Base-by-base conservation (phyloP, 1,140 invertebrate genomes). In the Nasonia vitripennis region DNA sequence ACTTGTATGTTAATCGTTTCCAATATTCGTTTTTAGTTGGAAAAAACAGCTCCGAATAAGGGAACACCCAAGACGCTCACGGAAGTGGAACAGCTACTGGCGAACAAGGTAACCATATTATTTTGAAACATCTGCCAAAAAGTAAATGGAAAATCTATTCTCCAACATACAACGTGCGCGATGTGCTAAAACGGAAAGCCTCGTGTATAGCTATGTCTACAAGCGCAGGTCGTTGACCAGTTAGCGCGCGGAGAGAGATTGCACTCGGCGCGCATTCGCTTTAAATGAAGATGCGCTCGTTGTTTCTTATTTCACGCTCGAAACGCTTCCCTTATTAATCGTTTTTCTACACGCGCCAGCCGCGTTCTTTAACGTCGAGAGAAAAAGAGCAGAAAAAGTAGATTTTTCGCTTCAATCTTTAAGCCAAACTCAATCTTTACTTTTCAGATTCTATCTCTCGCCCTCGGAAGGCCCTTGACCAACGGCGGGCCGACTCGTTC, bases 1-100 rank as follows among this genome's bases (percentile, higher is more conserved):
- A 45, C 6, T 5, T 45, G 7, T 45, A 10, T 45, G 34, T 45
- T 45, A 45, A 45, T 45, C 5, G 9, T 45, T 45, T 9, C 9
- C 85, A 73, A 48, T 31, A 31, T 83, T 31, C 78, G 5, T 79
- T 87, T 89, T 78, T 74, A 93, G 92, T 86, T 93, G 62, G 90
- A 93, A 85, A 88, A 89, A 74, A 87, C 89, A 14, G 88, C 83
- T 85, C 84, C 87, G 45, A 71, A 77, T 23, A 81, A 87, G 11
- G 88, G 90, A 0, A 92, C 90, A 6, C 89, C 91, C 12, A 93
- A 93, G 86, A 92, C 92, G 6, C 86, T 93, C 6, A 91, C 90
- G 7, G 90, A 93, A 86, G 91, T 92, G 7, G 93, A 93, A 75
- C 91, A 91, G 77, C 75, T 92, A 20, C 81, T 93, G 51, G 92